Percentiles rank a stretch among this genome's conserved stretches.
Conservation (phyloP, 2,888 invertebrate species). For the Cyclophora punctaria region DNA sequence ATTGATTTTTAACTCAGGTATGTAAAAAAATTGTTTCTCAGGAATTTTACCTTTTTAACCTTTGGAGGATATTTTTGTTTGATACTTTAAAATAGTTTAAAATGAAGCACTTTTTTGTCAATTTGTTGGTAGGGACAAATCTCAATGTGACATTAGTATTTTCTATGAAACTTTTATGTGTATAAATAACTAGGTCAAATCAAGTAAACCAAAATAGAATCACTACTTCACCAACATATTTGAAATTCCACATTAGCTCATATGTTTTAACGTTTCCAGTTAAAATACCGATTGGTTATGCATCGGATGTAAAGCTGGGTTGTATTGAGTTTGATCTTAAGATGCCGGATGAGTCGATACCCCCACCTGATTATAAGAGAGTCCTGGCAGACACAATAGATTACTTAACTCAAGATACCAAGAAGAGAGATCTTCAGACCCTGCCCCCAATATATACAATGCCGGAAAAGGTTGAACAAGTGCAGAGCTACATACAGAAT, state of each 20-base stretch:
- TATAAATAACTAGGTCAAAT: too few species aligned
- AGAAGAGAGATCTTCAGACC: not conserved
- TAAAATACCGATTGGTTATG: constrained; percentile 50
- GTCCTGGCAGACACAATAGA: constrained; percentile 49
- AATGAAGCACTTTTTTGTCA: too few species aligned
- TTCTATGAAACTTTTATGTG: too few species aligned
- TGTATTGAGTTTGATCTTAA: constrained; percentile 37
- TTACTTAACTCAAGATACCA: constrained; percentile 32
- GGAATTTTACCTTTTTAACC: too few species aligned
- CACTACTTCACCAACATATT: too few species aligned
- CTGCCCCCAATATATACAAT: constrained; percentile 53
- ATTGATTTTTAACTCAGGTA: constrained; percentile 54
- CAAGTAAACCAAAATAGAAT: too few species aligned
- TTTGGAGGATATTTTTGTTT: too few species aligned
- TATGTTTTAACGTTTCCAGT: constrained; percentile 24
- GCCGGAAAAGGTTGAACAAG: constrained; percentile 42
- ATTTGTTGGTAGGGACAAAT: too few species aligned
- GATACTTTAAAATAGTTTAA: too few species aligned
- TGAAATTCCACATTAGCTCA: too few species aligned
- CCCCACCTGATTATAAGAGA: constrained; percentile 33
- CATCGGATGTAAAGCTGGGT: constrained; percentile 44
- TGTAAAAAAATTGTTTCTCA: constrained; percentile 2
- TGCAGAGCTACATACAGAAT: constrained; percentile 44
- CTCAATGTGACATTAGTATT: too few species aligned
- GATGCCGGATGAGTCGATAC: constrained; percentile 36